These are phyloP conservation scores for Caenorhabditis sp. DNA, from an alignment of 2,888 invertebrate species.

Conservation along the genomic window DNA sequence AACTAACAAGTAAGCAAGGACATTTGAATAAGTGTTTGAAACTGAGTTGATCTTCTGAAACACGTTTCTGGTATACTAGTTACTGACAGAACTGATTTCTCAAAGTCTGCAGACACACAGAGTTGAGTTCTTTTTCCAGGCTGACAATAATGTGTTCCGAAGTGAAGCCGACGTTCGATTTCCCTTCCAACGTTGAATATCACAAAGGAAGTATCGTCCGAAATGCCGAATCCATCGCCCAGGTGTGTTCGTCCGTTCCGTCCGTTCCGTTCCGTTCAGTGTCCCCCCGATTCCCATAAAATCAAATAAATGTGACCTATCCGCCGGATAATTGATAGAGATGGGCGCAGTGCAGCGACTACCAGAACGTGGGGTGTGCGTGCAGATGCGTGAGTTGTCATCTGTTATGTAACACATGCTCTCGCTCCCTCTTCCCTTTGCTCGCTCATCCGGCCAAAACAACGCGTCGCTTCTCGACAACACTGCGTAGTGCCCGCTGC, in stretches of 20 bases:
- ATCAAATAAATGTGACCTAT: constrained; percentile 52
- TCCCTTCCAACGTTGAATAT: constrained; percentile 69
- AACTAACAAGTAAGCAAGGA: constrained; percentile 63
- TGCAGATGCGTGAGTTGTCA: constrained; percentile 44
- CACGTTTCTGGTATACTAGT: no score
- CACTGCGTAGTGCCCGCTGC: constrained; percentile 18
- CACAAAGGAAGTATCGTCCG: constrained; percentile 64
- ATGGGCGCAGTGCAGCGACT: neutral
- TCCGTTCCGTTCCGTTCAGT: no score
- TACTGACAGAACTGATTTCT: no score
- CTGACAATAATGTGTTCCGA: constrained; percentile 63
- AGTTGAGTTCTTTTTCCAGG: constrained; percentile 60
- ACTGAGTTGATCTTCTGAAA: no score
- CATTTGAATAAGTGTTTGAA: no score
- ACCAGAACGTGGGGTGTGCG: constrained; percentile 23
- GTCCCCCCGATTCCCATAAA: constrained; percentile 32
- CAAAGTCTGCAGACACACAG: no score
- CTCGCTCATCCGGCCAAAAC: constrained; percentile 56
- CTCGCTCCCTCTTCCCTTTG: no score
- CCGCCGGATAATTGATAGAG: constrained; percentile 40
- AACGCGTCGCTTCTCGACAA: constrained; percentile 11
- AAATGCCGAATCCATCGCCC: constrained; percentile 40
- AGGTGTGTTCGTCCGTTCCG: constrained; percentile 37
- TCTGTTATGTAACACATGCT: constrained; percentile 58
- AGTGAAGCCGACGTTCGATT: constrained; percentile 68